Evolutionary conservation across 2,888 invertebrate genomes (phyloP), one percentile per base, ranked within the genome.

Genomic region (Sinodicranocentrus sp.): DNA sequence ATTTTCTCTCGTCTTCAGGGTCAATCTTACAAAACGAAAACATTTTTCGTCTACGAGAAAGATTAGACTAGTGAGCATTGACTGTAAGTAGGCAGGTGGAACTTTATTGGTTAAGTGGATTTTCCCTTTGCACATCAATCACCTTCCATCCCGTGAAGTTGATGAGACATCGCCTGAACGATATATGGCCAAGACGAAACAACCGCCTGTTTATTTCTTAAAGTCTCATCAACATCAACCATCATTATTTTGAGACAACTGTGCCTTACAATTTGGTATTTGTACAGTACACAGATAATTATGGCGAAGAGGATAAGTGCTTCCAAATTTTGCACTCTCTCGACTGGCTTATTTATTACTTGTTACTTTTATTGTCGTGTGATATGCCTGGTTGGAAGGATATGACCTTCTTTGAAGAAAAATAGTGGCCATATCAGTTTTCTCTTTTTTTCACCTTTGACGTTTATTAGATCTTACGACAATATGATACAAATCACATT

Each of bases 51-150:
- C 33, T n/a, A 21, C 10, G 8, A 23, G 13, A n/a, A 48, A 17
- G 52, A 17, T 52, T 2, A 52, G 17, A n/a, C 54, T 57, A 57
- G 10, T 25, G 21, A 25, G 57, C 25, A n/a, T n/a, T n/a, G n/a
- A 10, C 15, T n/a, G 48, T 48, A 48, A 48, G n/a, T 57, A 57
- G 19, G 52, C 57, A 57, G 23, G 59, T 43, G 68, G 59, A 77
- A 68, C 65, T 2, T 67, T 76, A 76, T 67, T 67, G 65, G 68
- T 65, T 48, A 52, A 54, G 19, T 52, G 65, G 52, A 54, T 52
- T 67, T 76, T 65, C 28, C 63, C 52, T n/a, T n/a, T n/a, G n/a
- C n/a, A n/a, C 75, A 76, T 76, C 76, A 76, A 67, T 76, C 75
- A 75, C 63, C 43, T 28, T 21, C 67, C 43, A 39, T 33, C 28